Base-by-base conservation (phyloP, 2,888 invertebrate genomes). In the Tuta absoluta region DNA sequence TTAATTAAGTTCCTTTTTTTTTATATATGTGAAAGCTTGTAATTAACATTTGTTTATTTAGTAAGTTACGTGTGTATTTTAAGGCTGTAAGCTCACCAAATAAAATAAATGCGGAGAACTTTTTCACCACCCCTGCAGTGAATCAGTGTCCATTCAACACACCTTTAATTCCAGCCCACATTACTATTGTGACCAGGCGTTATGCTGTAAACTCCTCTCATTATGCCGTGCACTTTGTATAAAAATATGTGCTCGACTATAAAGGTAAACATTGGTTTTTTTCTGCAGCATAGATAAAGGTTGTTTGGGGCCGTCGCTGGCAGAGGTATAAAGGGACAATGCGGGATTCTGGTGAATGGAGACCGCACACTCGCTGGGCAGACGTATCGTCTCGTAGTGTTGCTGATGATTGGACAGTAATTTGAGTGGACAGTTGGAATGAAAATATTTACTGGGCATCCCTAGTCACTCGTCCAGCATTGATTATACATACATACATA, bases 261-360 rank as follows among this genome's bases (percentile, higher is more conserved):
- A 89, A 91, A 90, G 86, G 89, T 91, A 91, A 91, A 91, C 90
- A 91, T 87, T 84, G 85, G 78, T 86, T 89, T 91, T 81, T 91
- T 89, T 85, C 77, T 75, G 79, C 69, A 72, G 79, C 72, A 79
- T 81, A 90, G 87, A 91, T 86, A 90, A 91, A 89, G 78, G 78
- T 75, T 91, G 89, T 91, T 91, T 90, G 87, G 87, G 87, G 87
- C 81, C 81, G 80, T 77, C 83, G 85, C 80, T 91, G 90, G 88
- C 88, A 84, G 81, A 75, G 72, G 72, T 73, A 91, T 85, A 91
- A 91, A 80, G 74, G 83, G 74, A 89, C 90, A 90, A 89, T 86
- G 79, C 83, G 77, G 78, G 81, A 83, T 81, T 84, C 73, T 77
- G 76, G 73, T 90, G 90, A 91, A 91, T 90, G 82, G 3, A 79